A percentile compares a stretch with the other conserved stretches of the same genome.
phyloP scores from a whole-genome alignment of 2,113 vertebrate species.

The Fregetta grallaria region DNA sequence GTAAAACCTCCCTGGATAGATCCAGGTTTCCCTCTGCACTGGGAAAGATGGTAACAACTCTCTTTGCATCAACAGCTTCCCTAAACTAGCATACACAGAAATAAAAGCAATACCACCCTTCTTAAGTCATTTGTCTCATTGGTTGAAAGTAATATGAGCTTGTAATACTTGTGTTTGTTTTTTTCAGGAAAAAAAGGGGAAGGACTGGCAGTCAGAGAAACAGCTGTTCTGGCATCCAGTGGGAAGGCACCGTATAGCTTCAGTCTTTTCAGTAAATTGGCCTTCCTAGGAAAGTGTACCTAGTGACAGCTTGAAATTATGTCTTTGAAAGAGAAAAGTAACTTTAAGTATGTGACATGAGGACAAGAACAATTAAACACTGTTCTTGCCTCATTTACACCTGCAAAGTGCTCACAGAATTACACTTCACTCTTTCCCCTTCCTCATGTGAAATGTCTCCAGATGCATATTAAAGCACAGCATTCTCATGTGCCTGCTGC shows the following conservation, averaged over 20 bases:
- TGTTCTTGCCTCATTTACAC: not conserved
- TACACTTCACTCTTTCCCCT: not conserved
- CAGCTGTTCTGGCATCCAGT: not conserved
- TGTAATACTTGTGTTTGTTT: not conserved
- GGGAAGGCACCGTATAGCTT: not conserved
- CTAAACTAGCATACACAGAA: not conserved
- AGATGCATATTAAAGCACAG: not conserved
- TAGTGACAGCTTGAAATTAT: not conserved
- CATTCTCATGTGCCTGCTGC: not conserved
- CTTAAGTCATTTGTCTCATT: not conserved
- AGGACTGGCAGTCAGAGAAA: not conserved
- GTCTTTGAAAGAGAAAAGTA: not conserved
- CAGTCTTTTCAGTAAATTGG: not conserved
- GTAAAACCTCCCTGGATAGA: not conserved
- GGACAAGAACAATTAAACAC: slow-evolving; percentile 12
- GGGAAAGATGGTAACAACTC: not conserved
- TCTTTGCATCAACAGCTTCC: not conserved
- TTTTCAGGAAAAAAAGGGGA: not conserved
- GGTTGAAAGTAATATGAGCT: not conserved
- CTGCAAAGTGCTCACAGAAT: not conserved
- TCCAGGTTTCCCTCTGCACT: not conserved
- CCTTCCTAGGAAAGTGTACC: not conserved
- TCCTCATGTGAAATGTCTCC: not conserved
- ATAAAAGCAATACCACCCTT: not conserved
- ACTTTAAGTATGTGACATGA: not conserved